Evolutionary conservation across 2,113 vertebrate genomes (phyloP), one percentile per base, ranked within the genome.

Genomic region (Macrotis lagotis): DNA sequence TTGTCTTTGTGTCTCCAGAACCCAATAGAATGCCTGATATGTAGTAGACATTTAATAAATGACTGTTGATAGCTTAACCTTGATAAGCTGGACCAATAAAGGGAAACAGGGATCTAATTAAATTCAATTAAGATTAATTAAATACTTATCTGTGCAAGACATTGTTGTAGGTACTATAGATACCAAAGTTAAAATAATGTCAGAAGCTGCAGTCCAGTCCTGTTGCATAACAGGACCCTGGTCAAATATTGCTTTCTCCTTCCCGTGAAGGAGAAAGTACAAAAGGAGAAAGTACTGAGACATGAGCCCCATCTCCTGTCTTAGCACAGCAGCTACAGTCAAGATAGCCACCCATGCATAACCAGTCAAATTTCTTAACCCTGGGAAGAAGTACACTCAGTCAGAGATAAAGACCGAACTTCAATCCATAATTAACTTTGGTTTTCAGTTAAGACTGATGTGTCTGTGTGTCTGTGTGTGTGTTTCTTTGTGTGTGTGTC

Each of bases 391-490:
- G 25, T 26, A n/a, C 44, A 88, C 97, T 95, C 93, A 0, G 1
- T 96, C 53, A 94, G 90, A 28, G 47, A 6, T 0, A 1, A 19
- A 74, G 52, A 91, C 91, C 88, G 66, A 94, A 92, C 92, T 95
- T 97, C 96, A 92, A 96, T 95, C 97, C 88, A 49, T 88, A 92
- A 94, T 97, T 96, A 96, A 94, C 94, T 93, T 93, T 51, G 93
- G 1, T 91, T 66, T 88, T 0, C 66, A 83, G 8, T 19, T 44
- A 19, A 83, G 66, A 83, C n/a, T 37, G 25, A 11, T 37, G 10
- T 31, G 28, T 66, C 28, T 66, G 55, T 66, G 31, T 66, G 55
- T 74, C 31, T 74, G 31, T 74, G 59, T 66, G 59, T n/a, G 31
- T 66, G 59, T n/a, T 31, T n/a, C n/a, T n/a, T n/a, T 66, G 59